These are phyloP conservation scores for Plebejus anna DNA, from an alignment of 2,888 invertebrate genomes.

Conservation along the genomic window DNA sequence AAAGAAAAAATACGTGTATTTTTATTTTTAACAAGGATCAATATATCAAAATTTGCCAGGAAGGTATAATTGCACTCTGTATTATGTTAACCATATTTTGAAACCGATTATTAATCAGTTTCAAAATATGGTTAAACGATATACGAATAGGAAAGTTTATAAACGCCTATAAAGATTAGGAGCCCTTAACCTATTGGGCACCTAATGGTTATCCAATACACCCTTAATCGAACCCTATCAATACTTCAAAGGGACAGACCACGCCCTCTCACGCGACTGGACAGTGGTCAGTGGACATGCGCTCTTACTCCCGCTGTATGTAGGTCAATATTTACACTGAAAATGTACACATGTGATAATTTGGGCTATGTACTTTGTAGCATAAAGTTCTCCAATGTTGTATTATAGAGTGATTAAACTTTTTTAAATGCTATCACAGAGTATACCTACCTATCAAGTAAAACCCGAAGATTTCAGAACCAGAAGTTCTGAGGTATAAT, in stretches of 20 bases:
- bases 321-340: conserved; percentile 32
- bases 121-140: background rate
- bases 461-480: too few relatives aligned
- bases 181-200: background rate
- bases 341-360: conserved; percentile 6
- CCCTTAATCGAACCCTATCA: conserved; percentile 55
- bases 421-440: too few relatives aligned
- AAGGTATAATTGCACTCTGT: too few relatives aligned
- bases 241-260: conserved; percentile 44
- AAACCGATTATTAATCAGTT: background rate
- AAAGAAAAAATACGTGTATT: too few relatives aligned
- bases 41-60: too few relatives aligned
- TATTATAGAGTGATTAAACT: too few relatives aligned
- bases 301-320: conserved; percentile 54
- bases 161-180: background rate
- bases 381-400: background rate
- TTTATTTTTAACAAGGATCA: too few relatives aligned
- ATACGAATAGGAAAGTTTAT: background rate
- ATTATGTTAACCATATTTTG: too few relatives aligned
- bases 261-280: conserved; percentile 65
- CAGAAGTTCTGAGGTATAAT: too few relatives aligned
- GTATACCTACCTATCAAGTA: too few relatives aligned
- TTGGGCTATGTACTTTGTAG: background rate
- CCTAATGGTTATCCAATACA: conserved; percentile 20
- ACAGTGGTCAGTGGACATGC: conserved; percentile 76